Base-by-base conservation (phyloP, 2,888 invertebrate genomes). In the Troides aeacus region DNA sequence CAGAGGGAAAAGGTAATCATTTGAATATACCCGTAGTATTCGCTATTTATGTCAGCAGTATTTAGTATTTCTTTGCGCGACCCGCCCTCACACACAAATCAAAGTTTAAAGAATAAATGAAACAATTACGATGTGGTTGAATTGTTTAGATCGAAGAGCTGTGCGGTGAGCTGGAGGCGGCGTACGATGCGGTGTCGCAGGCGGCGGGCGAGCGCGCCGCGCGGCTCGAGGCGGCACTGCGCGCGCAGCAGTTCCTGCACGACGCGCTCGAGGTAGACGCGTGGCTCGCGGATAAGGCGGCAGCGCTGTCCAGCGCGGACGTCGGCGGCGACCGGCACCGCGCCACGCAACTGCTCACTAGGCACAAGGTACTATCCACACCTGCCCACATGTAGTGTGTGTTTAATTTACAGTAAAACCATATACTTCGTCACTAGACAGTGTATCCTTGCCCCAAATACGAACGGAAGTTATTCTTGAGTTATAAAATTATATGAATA, bases 201-300 rank as follows among this genome's bases (percentile, higher is more conserved):
- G 95, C 95, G 73, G 95, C 96, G 0, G 93, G 93, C 42, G 95
- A 95, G 73, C 94, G 98, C 61, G 95, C 95, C 39, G 94, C 94
- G 56, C 95, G 96, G 72, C 93, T 99, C 71, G 98, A 98, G 76
- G 94, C 97, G 73, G 97, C 97, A 0, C 92, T 98, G 68, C 96
- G 96, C 81, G 97, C 97, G 15, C 99, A 99, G 86, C 97, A 98
- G 92, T 98, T 97, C 92, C 94, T 97, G 89, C 97, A 97, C 81
- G 98, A 98, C 84, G 97, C 97, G 17, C 95, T 95, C 62, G 98
- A 98, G 88, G 96, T 99, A 73, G 99, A 99, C 88, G 95, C 96
- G 39, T 99, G 98, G 98, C 93, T 99, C 73, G 95, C 95, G 56
- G 98, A 99, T 89, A 97, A 97, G 84, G 96, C 95, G 62, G 96